Percentiles rank a stretch among this genome's conserved stretches.
These are phyloP conservation scores for Synergus japonicus DNA, from an alignment of 2,888 invertebrate species.

Conservation along the genomic window DNA sequence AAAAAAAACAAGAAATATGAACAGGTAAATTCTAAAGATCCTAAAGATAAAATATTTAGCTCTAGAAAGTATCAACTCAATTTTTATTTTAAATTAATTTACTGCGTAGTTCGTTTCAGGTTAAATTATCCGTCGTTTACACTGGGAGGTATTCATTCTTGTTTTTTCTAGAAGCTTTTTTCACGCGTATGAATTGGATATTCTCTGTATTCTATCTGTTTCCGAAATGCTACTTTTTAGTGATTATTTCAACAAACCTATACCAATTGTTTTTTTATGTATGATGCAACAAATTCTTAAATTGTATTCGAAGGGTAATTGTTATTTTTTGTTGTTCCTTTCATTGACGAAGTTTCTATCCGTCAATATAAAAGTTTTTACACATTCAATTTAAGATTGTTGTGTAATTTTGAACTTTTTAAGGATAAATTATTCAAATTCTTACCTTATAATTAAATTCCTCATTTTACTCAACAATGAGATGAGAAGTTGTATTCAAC, in stretches of 20 bases:
- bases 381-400: too few species aligned
- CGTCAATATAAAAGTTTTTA: too few species aligned
- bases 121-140: not conserved
- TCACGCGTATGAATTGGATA: not conserved
- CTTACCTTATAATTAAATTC: too few species aligned
- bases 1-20: slow-evolving; percentile 64
- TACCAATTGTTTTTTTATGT: not conserved
- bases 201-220: not conserved
- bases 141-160: not conserved
- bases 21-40: slow-evolving; percentile 58
- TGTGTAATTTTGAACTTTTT: too few species aligned
- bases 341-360: not conserved
- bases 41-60: not conserved
- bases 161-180: not conserved
- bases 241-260: not conserved
- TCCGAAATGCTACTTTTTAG: not conserved
- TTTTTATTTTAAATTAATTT: not conserved
- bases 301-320: not conserved
- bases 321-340: not conserved
- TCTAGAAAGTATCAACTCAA: not conserved
- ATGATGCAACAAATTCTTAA: not conserved
- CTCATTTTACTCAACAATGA: too few species aligned
- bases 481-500: too few species aligned
- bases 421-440: too few species aligned
- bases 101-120: not conserved